These are phyloP conservation scores for Ictidomys tridecemlineatus DNA, from an alignment of 2,113 vertebrate genomes.

Conservation along the genomic window DNA sequence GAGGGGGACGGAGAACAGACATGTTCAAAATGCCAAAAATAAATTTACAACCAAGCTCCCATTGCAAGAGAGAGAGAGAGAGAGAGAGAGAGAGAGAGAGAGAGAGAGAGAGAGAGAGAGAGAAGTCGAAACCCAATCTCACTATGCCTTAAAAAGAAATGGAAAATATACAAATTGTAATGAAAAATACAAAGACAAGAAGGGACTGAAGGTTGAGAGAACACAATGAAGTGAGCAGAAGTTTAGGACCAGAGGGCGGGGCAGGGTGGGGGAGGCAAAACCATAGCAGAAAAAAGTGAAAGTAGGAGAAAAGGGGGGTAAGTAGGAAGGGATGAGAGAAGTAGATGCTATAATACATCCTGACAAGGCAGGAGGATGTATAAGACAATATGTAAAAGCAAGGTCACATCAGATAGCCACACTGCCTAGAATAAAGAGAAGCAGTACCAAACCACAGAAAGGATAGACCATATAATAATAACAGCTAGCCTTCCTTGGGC, in stretches of 20 bases:
- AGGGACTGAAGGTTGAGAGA: neutral
- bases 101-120: neutral
- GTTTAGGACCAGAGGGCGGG: neutral
- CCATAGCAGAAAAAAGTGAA: neutral
- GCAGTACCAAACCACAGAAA: neutral
- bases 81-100: neutral
- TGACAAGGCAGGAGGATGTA: neutral
- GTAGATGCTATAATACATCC: neutral
- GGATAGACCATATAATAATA: neutral
- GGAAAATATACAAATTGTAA: neutral
- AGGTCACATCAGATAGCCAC: neutral
- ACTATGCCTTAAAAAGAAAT: neutral
- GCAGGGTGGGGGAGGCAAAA: neutral
- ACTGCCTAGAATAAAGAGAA: neutral
- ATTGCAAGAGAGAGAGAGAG: neutral
- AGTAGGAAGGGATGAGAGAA: neutral
- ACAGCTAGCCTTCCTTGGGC: neutral
- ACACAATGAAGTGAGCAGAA: neutral
- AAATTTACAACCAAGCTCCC: neutral
- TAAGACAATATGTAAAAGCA: neutral
- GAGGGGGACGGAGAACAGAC: no score
- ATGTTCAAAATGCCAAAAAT: neutral
- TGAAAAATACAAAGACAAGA: neutral
- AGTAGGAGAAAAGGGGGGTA: neutral
- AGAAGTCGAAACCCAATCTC: neutral